A percentile compares a stretch with the other conserved stretches of the same genome.
Evolutionary conservation across 2,113 vertebrate genomes (phyloP).

Genomic region (Ursus arctos): DNA sequence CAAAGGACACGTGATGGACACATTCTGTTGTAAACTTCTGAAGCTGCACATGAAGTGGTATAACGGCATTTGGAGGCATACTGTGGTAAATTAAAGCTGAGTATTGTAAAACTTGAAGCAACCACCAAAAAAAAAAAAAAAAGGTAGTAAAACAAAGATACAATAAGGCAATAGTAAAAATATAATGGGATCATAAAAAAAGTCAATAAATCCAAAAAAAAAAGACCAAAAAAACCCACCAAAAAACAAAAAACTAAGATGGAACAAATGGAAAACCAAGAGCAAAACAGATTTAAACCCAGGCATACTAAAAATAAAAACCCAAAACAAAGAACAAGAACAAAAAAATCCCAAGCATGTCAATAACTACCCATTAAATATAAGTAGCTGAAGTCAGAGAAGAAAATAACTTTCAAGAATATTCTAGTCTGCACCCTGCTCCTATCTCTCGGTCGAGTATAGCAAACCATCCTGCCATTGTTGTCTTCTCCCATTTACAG

Average conservation of each 20-base stretch:
- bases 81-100: neutral
- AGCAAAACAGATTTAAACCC: neutral
- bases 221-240: neutral
- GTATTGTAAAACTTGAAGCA: neutral
- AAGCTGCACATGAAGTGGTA: neutral
- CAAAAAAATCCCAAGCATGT: neutral
- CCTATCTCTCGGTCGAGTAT: neutral
- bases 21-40: neutral
- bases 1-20: neutral
- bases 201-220: neutral
- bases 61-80: neutral
- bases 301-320: neutral
- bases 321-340: too few species aligned
- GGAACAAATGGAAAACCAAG: neutral
- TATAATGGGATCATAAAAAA: neutral
- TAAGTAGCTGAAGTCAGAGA: neutral
- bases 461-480: neutral
- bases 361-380: neutral
- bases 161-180: neutral
- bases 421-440: neutral
- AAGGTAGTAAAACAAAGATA: neutral
- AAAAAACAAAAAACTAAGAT: neutral
- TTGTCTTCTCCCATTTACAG: neutral
- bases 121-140: neutral
- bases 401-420: neutral